Percentiles rank a stretch among this genome's conserved stretches.
phyloP scores from a whole-genome alignment of 2,113 vertebrate genomes.

The Myanophis thanlyinensis region DNA sequence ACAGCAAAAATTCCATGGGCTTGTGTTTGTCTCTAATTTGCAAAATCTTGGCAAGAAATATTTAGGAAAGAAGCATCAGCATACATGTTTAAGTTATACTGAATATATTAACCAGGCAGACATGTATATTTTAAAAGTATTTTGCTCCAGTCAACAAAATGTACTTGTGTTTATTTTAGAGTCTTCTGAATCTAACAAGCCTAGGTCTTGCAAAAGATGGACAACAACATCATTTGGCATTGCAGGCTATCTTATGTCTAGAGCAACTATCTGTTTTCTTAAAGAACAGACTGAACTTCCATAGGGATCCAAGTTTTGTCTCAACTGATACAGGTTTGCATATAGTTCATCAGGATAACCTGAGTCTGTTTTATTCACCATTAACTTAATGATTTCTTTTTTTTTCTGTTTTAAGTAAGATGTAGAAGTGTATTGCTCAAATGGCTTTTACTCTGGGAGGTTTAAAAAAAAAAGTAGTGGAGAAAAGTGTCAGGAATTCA shows the following conservation, averaged over 20 bases:
- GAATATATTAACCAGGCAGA: too few relatives aligned
- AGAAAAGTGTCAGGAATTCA: neutral
- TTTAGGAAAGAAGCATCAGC: neutral
- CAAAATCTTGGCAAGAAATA: neutral
- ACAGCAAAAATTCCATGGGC: neutral
- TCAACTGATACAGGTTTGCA: conserved; percentile 83
- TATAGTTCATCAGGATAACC: neutral
- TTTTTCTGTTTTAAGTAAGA: neutral
- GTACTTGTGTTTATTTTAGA: conserved; percentile 68
- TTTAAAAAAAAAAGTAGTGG: neutral
- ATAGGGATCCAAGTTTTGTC: conserved; percentile 89
- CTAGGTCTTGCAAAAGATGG: conserved; percentile 79
- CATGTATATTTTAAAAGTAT: neutral
- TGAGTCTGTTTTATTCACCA: neutral
- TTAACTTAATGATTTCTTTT: too few relatives aligned
- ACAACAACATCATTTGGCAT: conserved; percentile 72
- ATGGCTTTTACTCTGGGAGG: neutral
- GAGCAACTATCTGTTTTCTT: conserved; percentile 84
- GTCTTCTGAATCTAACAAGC: conserved; percentile 82
- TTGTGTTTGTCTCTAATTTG: neutral
- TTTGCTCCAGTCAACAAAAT: neutral
- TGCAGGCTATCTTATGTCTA: conserved; percentile 83
- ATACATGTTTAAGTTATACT: neutral
- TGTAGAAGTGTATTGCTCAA: neutral
- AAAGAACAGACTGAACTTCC: conserved; percentile 85